These are phyloP conservation scores for Gisinianus flammeolus DNA, from an alignment of 2,888 invertebrate genomes.

Conservation along the genomic window DNA sequence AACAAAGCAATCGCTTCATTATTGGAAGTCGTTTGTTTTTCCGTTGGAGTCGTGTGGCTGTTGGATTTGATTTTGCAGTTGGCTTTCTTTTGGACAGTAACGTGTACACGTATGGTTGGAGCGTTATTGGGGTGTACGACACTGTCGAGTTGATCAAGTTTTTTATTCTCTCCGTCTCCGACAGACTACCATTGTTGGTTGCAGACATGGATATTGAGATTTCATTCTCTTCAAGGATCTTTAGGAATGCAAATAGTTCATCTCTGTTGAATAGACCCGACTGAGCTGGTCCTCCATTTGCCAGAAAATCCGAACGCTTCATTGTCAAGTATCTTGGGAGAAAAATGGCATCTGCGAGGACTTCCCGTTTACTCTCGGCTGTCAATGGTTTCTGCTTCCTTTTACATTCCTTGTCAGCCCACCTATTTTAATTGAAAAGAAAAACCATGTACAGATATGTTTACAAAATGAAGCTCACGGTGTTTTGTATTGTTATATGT, in stretches of 20 bases:
- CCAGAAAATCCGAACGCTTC: slow-evolving; percentile 58
- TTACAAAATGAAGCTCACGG: too few species aligned
- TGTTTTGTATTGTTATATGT: not conserved
- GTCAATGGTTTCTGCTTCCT: slow-evolving; percentile 66
- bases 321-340: slow-evolving; percentile 73
- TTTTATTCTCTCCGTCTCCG: not conserved
- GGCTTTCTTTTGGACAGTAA: slow-evolving; percentile 14
- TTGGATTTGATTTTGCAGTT: not conserved
- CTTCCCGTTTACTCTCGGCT: slow-evolving; percentile 64
- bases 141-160: not conserved
- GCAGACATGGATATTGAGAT: slow-evolving; percentile 1
- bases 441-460: not conserved
- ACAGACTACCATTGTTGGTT: not conserved
- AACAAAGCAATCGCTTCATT: slow-evolving; percentile 8
- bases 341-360: slow-evolving; percentile 68
- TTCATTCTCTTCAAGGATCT: slow-evolving; percentile 16
- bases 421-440: slow-evolving; percentile 58
- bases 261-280: slow-evolving; percentile 42
- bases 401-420: slow-evolving; percentile 69
- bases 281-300: slow-evolving; percentile 46
- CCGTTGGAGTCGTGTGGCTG: not conserved
- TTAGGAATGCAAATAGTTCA: slow-evolving; percentile 10
- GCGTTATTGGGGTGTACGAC: not conserved
- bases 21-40: slow-evolving; percentile 7
- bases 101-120: slow-evolving; percentile 14